Evolutionary conservation across 2,888 invertebrate species (phyloP).

Genomic region (Acrobasis suavella): DNA sequence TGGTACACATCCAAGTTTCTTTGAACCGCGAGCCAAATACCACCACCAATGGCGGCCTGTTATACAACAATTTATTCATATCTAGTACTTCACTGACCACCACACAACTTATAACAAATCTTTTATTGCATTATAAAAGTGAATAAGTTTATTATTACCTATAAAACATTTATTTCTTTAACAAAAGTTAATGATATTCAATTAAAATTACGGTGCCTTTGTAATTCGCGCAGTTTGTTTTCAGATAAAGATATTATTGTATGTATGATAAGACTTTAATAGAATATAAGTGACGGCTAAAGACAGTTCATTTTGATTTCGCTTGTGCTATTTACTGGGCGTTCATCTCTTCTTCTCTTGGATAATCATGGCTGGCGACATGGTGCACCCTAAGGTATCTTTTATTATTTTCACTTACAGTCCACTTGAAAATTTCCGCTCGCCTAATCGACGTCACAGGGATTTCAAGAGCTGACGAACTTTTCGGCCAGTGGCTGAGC

Average conservation of each 20-base stretch:
- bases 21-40: constrained; percentile 51
- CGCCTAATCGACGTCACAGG: too few species aligned
- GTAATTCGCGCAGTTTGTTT: constrained; percentile 59
- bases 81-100: constrained; percentile 49
- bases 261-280: constrained; percentile 65
- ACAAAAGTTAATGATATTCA: constrained; percentile 12
- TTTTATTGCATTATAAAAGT: constrained; percentile 49
- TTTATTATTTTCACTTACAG: neutral
- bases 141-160: constrained; percentile 57
- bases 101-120: constrained; percentile 26
- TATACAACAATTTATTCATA: constrained; percentile 50
- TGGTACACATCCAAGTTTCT: constrained; percentile 64
- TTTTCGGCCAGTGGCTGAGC: too few species aligned
- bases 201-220: constrained; percentile 36
- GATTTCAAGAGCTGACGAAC: too few species aligned
- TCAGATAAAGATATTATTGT: constrained; percentile 71
- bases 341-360: constrained; percentile 12
- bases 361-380: constrained; percentile 54
- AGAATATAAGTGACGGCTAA: constrained; percentile 53
- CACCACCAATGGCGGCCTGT: constrained; percentile 41
- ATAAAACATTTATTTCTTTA: constrained; percentile 36
- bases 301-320: constrained; percentile 46
- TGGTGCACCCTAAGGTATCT: constrained; percentile 56
- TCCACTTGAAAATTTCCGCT: too few species aligned
- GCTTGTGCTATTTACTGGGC: constrained; percentile 47